Percentiles rank a stretch among this genome's conserved stretches.
Evolutionary conservation across 2,888 invertebrate species (phyloP).

Genomic region (Branchellion lobata): DNA sequence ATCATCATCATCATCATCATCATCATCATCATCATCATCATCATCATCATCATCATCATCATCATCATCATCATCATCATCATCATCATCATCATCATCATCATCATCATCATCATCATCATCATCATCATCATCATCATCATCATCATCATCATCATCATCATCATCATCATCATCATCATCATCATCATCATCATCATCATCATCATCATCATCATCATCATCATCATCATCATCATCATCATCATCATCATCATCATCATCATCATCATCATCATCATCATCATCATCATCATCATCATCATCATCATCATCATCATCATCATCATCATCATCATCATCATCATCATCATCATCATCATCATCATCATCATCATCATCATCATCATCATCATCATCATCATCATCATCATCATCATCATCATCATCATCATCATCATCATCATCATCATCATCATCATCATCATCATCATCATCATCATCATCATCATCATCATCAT

Average conservation of each 20-base stretch:
- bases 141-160: conserved; percentile 19
- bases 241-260: background rate
- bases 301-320: background rate
- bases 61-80: background rate
- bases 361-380: background rate
- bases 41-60: background rate
- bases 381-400: background rate
- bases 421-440: background rate
- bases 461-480: background rate
- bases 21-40: background rate
- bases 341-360: background rate
- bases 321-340: background rate
- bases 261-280: background rate
- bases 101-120: conserved; percentile 25
- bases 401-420: background rate
- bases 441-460: background rate
- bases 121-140: conserved; percentile 3
- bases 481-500: background rate
- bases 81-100: conserved; percentile 10
- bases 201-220: conserved; percentile 7
- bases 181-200: background rate
- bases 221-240: conserved; percentile 16
- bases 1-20: background rate
- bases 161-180: background rate
- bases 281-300: background rate